Evolutionary conservation across 2,888 invertebrate species (phyloP).

Genomic region (Nephrotoma appendiculata): DNA sequence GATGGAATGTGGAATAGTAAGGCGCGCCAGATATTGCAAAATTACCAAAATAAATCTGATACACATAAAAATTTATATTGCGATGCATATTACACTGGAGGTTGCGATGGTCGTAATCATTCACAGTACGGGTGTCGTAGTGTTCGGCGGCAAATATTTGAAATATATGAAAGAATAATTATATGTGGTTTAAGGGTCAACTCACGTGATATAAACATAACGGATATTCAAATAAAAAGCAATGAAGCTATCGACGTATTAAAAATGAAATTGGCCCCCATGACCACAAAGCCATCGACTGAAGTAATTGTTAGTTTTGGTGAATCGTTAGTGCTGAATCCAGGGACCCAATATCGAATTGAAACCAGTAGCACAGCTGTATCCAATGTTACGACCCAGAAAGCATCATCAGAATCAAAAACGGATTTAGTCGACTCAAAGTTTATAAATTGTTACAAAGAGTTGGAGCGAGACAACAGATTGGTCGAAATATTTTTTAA

Average conservation of each 20-base stretch:
- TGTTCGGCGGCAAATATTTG: not conserved
- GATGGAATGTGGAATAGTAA: not conserved
- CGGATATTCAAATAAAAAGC: not conserved
- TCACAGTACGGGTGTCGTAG: too few relatives aligned
- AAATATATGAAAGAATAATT: not conserved
- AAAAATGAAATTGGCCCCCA: not conserved
- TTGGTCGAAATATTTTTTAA: too few relatives aligned
- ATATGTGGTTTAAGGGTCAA: not conserved
- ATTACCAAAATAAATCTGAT: too few relatives aligned
- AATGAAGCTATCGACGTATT: not conserved
- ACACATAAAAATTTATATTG: too few relatives aligned
- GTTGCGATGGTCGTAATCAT: too few relatives aligned
- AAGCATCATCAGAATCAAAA: not conserved
- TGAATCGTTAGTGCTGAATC: not conserved
- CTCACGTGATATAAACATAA: not conserved
- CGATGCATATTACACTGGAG: too few relatives aligned
- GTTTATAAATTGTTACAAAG: not conserved
- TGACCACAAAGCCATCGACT: not conserved
- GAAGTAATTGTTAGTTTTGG: not conserved
- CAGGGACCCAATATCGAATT: too few relatives aligned
- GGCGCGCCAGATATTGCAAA: not conserved
- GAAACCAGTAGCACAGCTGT: too few relatives aligned
- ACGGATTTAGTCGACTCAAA: not conserved
- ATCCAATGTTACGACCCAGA: not conserved
- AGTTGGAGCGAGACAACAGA: not conserved